Conservation (phyloP, 35 echinoderm and acorn worm species). For the Apostichopus parvimensis region DNA sequence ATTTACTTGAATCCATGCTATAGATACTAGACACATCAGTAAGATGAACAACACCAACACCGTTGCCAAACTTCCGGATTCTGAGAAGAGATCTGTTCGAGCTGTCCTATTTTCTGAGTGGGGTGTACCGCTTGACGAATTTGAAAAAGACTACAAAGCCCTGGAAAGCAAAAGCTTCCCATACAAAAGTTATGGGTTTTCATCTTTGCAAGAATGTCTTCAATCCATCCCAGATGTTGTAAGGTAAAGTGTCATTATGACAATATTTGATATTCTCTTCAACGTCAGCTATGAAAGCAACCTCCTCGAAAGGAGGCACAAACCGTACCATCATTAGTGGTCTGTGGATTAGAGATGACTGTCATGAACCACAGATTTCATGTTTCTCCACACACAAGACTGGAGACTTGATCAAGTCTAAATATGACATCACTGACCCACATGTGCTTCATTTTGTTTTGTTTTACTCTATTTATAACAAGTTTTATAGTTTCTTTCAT, state of each 20-base stretch:
- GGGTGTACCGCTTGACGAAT: slow-evolving; percentile 21
- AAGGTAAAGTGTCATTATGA: not conserved
- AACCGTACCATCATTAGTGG: too few relatives aligned
- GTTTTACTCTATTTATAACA: too few relatives aligned
- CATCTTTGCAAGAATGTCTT: slow-evolving; percentile 4
- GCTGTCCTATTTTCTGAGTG: slow-evolving; percentile 40
- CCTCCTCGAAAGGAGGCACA: too few relatives aligned
- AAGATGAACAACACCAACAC: slow-evolving; percentile 16
- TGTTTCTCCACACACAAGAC: too few relatives aligned
- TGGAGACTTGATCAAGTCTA: too few relatives aligned
- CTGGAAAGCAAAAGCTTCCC: slow-evolving; percentile 34
- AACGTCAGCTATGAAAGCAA: too few relatives aligned
- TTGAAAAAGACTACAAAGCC: slow-evolving; percentile 15
- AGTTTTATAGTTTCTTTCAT: too few relatives aligned
- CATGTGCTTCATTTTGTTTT: too few relatives aligned
- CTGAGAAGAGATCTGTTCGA: slow-evolving; percentile 21
- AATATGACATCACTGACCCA: too few relatives aligned
- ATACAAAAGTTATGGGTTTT: slow-evolving; percentile 10
- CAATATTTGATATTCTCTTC: not conserved
- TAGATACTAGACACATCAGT: not conserved
- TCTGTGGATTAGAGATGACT: too few relatives aligned
- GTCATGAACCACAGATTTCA: too few relatives aligned
- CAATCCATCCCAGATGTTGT: slow-evolving; percentile 49
- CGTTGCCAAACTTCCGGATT: not conserved
- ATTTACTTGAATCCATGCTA: too few relatives aligned